Evolutionary conservation across 35 echinoderm and acorn worm genomes (phyloP), one percentile per base, ranked within the genome.

Genomic region (Ptychodera flava): DNA sequence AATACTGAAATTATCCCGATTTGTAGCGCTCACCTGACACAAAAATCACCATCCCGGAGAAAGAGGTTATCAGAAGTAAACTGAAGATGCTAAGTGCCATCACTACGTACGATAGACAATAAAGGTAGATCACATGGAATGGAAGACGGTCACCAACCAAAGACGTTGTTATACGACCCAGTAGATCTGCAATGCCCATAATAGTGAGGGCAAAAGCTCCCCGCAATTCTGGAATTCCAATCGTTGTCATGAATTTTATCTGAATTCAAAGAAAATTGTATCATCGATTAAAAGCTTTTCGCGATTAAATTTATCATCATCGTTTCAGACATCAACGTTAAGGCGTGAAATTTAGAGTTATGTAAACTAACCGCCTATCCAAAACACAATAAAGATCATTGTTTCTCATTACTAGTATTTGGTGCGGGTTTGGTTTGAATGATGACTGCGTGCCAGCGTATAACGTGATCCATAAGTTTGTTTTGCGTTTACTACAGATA

Each of bases 231-330:
- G 86, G 80, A 35, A 97, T 94, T 35, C 92, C 95, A 37, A 93
- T 97, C 0, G 95, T 97, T 16, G 90, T 93, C 95, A 97, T 97
- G 53, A 87, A 97, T 90, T 97, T 97, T 12, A 94, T 92, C 95
- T 97, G 90, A 64, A 85, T 85, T 30, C 1, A 78, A 81, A 31
- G 80, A n/a, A n/a, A n/a, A n/a, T n/a, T n/a, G n/a, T n/a, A n/a
- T n/a, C n/a, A n/a, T n/a, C n/a, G n/a, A n/a, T n/a, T n/a, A n/a
- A n/a, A n/a, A n/a, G n/a, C n/a, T n/a, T n/a, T n/a, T n/a, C n/a
- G n/a, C n/a, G n/a, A n/a, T n/a, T n/a, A n/a, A n/a, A n/a, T n/a
- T n/a, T n/a, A n/a, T n/a, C n/a, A n/a, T n/a, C n/a, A n/a, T n/a
- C n/a, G n/a, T n/a, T n/a, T n/a, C n/a, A n/a, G n/a, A n/a, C n/a